These are phyloP conservation scores for Bolinopsis microptera DNA, from an alignment of 37 sponge, comb jelly and placozoan species.

Conservation along the genomic window DNA sequence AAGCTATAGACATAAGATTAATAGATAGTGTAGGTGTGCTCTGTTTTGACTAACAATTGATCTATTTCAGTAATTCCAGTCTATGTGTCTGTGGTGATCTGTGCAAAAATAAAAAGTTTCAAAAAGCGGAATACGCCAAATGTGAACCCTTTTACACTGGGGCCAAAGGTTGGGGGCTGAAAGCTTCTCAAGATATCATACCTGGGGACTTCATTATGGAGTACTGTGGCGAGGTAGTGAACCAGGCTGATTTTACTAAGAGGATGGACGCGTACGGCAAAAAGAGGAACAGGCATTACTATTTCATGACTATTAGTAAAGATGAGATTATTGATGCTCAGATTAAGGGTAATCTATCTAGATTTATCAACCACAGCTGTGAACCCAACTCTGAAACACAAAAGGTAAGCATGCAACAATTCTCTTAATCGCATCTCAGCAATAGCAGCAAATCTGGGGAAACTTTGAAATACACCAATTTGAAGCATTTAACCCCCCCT, in stretches of 20 bases:
- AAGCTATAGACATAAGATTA: too few species aligned
- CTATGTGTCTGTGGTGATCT: constrained; percentile 77
- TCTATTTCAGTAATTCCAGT: constrained; percentile 47
- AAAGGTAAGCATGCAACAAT: constrained; percentile 71
- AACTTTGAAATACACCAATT: too few species aligned
- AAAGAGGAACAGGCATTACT: constrained; percentile 87
- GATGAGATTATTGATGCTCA: constrained; percentile 98
- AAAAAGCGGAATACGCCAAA: constrained; percentile 78
- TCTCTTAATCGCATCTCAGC: neutral
- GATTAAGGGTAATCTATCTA: constrained; percentile 81
- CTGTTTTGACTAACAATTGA: too few species aligned
- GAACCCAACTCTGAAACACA: constrained; percentile 99
- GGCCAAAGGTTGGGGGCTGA: constrained; percentile 93
- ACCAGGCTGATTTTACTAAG: constrained; percentile 78
- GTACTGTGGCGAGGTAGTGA: constrained; percentile 96
- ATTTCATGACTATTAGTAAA: constrained; percentile 93
- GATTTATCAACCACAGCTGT: constrained; percentile 99
- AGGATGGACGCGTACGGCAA: constrained; percentile 79
- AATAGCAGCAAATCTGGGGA: too few species aligned
- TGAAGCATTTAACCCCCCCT: too few species aligned
- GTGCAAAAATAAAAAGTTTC: constrained; percentile 89
- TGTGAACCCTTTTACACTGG: constrained; percentile 89
- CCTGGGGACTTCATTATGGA: constrained; percentile 88
- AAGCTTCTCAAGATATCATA: constrained; percentile 71
- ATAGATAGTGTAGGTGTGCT: too few species aligned